Conservation (phyloP, 2,113 vertebrate species). For the Cricetomys ansorgei region DNA sequence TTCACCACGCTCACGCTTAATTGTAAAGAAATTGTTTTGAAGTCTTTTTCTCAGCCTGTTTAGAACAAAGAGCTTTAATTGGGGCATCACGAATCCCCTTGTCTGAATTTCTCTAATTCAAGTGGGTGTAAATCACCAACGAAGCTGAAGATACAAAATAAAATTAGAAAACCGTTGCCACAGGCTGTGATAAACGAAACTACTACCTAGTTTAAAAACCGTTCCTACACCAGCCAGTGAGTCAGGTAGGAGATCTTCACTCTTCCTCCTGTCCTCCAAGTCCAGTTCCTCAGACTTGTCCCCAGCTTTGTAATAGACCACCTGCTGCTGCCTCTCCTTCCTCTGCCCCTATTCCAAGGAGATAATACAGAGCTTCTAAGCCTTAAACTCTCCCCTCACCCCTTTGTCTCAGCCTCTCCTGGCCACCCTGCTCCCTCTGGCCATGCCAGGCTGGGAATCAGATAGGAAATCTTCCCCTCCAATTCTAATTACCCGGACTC, state of each 20-base stretch:
- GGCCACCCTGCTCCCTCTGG: background rate
- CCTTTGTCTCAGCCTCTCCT: background rate
- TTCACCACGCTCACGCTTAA: background rate
- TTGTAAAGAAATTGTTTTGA: background rate
- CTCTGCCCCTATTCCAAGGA: background rate
- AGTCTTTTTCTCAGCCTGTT: background rate
- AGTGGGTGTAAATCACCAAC: background rate
- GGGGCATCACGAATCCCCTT: background rate
- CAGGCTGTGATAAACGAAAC: background rate
- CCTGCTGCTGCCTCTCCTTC: rapidly evolving
- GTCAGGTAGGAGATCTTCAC: background rate
- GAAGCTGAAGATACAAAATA: conserved; percentile 4
- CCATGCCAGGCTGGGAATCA: background rate
- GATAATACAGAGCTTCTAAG: background rate
- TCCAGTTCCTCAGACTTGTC: background rate
- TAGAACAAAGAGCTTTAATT: background rate
- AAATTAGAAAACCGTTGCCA: background rate
- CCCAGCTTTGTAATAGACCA: background rate
- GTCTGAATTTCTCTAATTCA: background rate
- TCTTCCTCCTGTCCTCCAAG: background rate
- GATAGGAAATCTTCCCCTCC: background rate
- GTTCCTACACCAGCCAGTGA: background rate
- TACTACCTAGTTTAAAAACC: background rate
- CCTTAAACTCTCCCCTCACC: background rate
- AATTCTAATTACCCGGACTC: background rate